Base-by-base conservation (phyloP, 2,113 vertebrate species). In the Piaya cayana region DNA sequence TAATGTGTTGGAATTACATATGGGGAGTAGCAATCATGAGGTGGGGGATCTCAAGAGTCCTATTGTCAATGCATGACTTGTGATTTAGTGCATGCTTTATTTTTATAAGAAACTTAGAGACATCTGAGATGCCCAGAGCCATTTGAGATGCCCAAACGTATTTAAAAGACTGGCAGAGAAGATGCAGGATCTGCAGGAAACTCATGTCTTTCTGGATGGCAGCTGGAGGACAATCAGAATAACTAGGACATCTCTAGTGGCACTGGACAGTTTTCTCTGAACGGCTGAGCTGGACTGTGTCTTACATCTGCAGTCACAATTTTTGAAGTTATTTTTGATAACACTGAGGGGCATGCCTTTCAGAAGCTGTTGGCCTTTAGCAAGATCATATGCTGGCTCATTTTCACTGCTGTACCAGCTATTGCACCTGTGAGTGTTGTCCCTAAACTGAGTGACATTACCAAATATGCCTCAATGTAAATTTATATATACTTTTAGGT, bases 131-230 rank as follows among this genome's bases (percentile, higher is more conserved):
- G 36, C 65, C 36, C n/a, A 60, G 55, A 86, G 53, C 29, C 9
- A 12, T 82, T 53, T 80, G 50, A 83, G 68, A 65, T 88, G 58
- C 34, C 77, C 30, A 79, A 43, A 77, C 11, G 29, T 53, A 20
- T 92, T 68, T 72, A 76, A 49, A 16, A 87, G 23, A 42, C 23
- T 92, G 59, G 8, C 50, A 93, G 67, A 80, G 55, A 92, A 86
- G 75, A 49, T 58, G 59, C 15, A 27, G 78, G 70, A 37, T 82
- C 70, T 88, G 49, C 70, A 87, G 53, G 70, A 95, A 95, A 37
- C 4, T 9, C 4, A 1, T 68, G 49, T 43, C 32, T 89, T 84
- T 69, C 76, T 77, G 86, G 18, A 45, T 30, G 71, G 49, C 59
- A 65, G n/a, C 47, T 88, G 83, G 72, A 77, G 94, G 85, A 71